These are phyloP conservation scores for Hippocampus abdominalis DNA, from an alignment of 2,113 vertebrate genomes.

Conservation along the genomic window DNA sequence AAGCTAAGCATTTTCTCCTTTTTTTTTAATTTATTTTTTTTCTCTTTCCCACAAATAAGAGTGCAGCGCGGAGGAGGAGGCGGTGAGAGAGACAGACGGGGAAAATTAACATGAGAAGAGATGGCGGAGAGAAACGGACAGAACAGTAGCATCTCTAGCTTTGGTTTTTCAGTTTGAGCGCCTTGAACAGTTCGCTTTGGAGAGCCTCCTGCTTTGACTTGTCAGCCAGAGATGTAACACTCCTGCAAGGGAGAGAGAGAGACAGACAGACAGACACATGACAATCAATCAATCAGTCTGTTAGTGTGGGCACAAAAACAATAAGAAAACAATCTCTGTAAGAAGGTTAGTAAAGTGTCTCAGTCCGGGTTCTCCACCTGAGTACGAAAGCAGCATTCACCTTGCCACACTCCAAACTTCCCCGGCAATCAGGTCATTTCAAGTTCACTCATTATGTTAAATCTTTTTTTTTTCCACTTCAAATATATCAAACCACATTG, in stretches of 20 bases:
- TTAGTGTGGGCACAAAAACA: constrained; percentile 16
- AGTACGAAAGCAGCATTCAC: not conserved
- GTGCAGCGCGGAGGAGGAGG: constrained; percentile 62
- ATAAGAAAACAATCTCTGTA: not conserved
- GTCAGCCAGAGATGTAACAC: constrained; percentile 91
- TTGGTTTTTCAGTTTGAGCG: constrained; percentile 94
- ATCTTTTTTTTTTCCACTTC: not conserved
- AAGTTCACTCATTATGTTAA: not conserved
- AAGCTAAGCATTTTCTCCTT: constrained; percentile 66
- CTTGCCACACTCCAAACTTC: not conserved
- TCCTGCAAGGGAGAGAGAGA: constrained; percentile 70
- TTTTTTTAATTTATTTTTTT: constrained; percentile 14
- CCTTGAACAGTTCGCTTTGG: constrained; percentile 90
- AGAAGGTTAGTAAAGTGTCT: not conserved
- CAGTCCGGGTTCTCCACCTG: not conserved
- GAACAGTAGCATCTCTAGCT: constrained; percentile 72
- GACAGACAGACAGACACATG: not conserved
- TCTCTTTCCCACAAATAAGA: constrained; percentile 50
- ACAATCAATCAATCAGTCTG: not conserved
- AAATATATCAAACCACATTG: not conserved
- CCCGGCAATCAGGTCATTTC: not conserved
- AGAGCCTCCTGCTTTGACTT: constrained; percentile 95
- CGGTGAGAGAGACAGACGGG: constrained; percentile 35
- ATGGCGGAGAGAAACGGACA: constrained; percentile 24
- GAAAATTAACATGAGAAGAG: constrained; percentile 4